These are phyloP conservation scores for Suillia variegata DNA, from an alignment of 2,888 invertebrate species.

Conservation along the genomic window DNA sequence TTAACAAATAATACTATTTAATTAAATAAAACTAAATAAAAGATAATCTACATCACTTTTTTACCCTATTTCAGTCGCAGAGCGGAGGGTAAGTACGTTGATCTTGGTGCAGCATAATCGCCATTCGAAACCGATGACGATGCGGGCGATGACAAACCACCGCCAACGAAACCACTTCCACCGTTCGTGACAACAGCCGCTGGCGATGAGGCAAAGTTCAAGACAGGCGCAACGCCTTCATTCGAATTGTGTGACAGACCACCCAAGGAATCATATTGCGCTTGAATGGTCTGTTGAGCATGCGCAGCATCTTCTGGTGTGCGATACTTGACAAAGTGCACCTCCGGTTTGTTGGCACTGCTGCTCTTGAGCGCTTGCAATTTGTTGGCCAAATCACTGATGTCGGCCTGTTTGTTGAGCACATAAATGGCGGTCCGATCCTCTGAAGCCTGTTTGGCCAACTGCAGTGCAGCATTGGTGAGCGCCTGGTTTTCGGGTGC, in stretches of 20 bases:
- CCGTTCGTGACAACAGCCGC: background rate
- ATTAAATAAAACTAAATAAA: background rate
- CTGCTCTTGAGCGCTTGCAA: constrained; percentile 36
- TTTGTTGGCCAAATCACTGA: constrained; percentile 41
- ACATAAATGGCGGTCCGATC: constrained; percentile 54
- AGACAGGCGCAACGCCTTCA: constrained; percentile 49
- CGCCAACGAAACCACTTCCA: background rate
- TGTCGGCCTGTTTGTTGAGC: constrained; percentile 48
- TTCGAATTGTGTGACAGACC: constrained; percentile 45
- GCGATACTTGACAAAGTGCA: constrained; percentile 53
- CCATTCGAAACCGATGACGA: background rate
- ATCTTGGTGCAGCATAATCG: background rate
- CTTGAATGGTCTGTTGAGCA: constrained; percentile 51
- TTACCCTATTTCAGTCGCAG: background rate
- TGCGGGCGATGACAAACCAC: background rate
- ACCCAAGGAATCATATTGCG: constrained; percentile 48
- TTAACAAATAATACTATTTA: background rate
- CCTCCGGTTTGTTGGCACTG: constrained; percentile 47
- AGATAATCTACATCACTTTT: too few species aligned
- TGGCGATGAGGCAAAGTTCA: constrained; percentile 34
- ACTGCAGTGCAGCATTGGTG: constrained; percentile 44
- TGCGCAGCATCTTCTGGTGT: constrained; percentile 50
- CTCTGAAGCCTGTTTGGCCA: constrained; percentile 47
- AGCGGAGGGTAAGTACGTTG: constrained; percentile 11
- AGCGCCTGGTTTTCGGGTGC: constrained; percentile 49